Evolutionary conservation across 2,888 invertebrate species (phyloP).

Genomic region (Stenotaenia linearis): DNA sequence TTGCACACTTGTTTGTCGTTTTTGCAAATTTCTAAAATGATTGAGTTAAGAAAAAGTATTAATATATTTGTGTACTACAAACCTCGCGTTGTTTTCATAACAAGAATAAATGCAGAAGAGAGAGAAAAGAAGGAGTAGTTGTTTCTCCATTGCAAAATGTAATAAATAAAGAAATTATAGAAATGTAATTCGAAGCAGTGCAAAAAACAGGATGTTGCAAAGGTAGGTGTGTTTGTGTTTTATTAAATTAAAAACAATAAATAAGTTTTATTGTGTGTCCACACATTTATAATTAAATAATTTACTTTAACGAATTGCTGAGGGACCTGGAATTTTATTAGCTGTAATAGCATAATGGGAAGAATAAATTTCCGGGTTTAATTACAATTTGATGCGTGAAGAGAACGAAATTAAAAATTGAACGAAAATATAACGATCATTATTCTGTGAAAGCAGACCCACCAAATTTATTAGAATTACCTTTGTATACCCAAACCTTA

Average conservation of each 20-base stretch:
- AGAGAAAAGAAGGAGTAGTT: background rate
- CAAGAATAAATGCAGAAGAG: background rate
- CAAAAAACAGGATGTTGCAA: background rate
- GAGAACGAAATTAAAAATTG: background rate
- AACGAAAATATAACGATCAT: background rate
- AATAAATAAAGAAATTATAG: too few species aligned
- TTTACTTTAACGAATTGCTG: background rate
- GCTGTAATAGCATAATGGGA: too few species aligned
- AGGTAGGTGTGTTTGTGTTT: background rate
- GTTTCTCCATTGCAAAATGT: background rate
- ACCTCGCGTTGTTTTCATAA: background rate
- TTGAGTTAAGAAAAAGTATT: background rate
- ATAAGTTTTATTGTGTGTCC: background rate
- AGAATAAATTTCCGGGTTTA: too few species aligned
- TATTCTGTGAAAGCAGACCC: background rate
- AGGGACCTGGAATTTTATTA: too few species aligned
- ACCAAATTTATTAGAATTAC: background rate
- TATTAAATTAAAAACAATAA: background rate
- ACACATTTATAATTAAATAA: background rate
- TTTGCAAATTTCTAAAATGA: background rate
- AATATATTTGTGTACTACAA: background rate
- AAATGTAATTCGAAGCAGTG: background rate
- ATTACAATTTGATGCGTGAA: background rate
- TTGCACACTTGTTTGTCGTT: background rate
- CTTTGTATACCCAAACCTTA: background rate